Base-by-base conservation (phyloP, 2,888 invertebrate genomes). In the Thecophora atra region DNA sequence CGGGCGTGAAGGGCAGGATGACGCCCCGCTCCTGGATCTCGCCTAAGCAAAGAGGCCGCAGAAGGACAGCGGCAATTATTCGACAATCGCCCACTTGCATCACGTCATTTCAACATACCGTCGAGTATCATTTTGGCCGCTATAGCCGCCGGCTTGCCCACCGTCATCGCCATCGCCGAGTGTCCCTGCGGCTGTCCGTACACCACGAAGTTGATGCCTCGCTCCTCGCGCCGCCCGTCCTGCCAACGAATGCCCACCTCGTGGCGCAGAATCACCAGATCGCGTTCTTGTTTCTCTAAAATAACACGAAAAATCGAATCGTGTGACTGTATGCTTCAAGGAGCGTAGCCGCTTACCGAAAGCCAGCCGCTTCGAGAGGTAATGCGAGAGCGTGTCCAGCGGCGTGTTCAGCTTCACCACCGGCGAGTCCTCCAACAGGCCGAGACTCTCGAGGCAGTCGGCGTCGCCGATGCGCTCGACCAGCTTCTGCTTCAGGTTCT, bases 71-170 rank as follows among this genome's bases (percentile, higher is more conserved):
- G 2, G n/a, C n/a, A n/a, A n/a, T n/a, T n/a, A n/a, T n/a, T n/a
- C n/a, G n/a, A n/a, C n/a, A n/a, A n/a, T n/a, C n/a, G n/a, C n/a
- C n/a, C n/a, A n/a, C n/a, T n/a, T n/a, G n/a, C n/a, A n/a, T n/a
- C n/a, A n/a, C n/a, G n/a, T n/a, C n/a, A n/a, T n/a, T n/a, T n/a
- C n/a, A n/a, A n/a, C n/a, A n/a, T n/a, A 84, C 86, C 98, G 86
- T 98, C 97, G 17, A 99, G 88, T 74, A 99, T 91, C 99, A 99
- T 99, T 87, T 97, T 97, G 0, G 97, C 92, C 1, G 98, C 97
- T 79, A 99, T 99, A 24, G 96, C 99, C 7, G 97, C 93, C 0
- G 93, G 99, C 88, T 92, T 96, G 26, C 97, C 97, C 11, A 97
- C 97, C 11, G 95, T 94, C 81, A 94, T 91, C 0, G 96, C 94